Conservation (phyloP, 1,140 invertebrate species). For the Drosophila virilis region DNA sequence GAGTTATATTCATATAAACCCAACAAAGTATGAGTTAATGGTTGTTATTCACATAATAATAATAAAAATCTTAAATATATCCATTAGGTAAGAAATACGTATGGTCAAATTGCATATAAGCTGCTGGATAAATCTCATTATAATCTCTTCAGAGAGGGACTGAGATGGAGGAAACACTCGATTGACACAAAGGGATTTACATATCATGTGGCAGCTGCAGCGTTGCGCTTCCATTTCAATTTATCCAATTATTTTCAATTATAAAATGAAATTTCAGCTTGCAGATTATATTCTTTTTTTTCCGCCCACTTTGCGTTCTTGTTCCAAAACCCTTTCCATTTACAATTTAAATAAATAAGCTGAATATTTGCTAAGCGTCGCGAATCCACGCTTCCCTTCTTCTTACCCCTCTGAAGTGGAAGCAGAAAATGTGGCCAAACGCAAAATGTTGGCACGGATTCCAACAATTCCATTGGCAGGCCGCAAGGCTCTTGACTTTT, state of each 20-base stretch:
- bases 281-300: conserved; percentile 1
- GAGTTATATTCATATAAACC: background rate
- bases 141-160: background rate
- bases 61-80: background rate
- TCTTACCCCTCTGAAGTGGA: background rate
- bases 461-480: background rate
- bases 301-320: background rate
- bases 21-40: conserved; percentile 1
- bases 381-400: too few relatives aligned
- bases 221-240: conserved; percentile 41
- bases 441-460: conserved; percentile 27
- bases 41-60: background rate
- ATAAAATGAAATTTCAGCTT: conserved; percentile 4
- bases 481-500: conserved; percentile 37
- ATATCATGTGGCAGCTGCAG: conserved; percentile 12
- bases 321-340: background rate
- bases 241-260: conserved; percentile 59
- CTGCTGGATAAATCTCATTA: conserved; percentile 12
- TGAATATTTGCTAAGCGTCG: background rate
- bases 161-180: background rate
- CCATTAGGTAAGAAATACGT: background rate
- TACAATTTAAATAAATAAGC: conserved; percentile 18
- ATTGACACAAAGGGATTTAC: conserved; percentile 37
- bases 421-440: conserved; percentile 12
- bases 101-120: background rate